Evolutionary conservation across 2,113 vertebrate genomes (phyloP).

Genomic region (Daubentonia madagascariensis): DNA sequence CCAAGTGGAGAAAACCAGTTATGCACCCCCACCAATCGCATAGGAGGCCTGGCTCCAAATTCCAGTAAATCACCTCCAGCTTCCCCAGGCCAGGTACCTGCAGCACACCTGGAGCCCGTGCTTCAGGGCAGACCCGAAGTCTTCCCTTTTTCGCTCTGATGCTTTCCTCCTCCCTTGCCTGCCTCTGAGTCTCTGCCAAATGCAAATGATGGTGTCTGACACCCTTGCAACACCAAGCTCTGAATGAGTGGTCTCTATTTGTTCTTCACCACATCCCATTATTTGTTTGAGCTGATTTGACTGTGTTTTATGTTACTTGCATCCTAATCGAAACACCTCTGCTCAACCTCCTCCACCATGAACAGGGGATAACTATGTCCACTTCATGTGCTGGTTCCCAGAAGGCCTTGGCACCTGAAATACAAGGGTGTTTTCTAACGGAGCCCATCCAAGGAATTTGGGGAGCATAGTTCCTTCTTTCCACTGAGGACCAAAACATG

Average conservation of each 20-base stretch:
- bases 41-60: fast-evolving
- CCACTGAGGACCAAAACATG: too few relatives aligned
- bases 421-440: neutral
- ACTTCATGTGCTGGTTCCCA: neutral
- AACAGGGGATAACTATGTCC: neutral
- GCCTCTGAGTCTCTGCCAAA: neutral
- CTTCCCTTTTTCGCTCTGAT: neutral
- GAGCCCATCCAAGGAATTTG: too few relatives aligned
- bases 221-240: neutral
- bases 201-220: neutral
- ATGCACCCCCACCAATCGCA: neutral
- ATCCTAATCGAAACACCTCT: neutral
- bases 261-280: neutral
- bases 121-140: neutral
- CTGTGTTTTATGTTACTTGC: neutral
- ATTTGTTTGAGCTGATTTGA: neutral
- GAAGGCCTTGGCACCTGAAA: neutral
- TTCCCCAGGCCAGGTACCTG: neutral
- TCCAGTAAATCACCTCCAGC: neutral
- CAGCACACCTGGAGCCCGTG: neutral
- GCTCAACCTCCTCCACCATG: neutral
- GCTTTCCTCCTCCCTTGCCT: neutral
- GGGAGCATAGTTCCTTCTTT: too few relatives aligned
- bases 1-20: neutral
- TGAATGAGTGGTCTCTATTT: neutral